Conservation (phyloP, 2,888 invertebrate species). For the Andrena haemorrhoa region DNA sequence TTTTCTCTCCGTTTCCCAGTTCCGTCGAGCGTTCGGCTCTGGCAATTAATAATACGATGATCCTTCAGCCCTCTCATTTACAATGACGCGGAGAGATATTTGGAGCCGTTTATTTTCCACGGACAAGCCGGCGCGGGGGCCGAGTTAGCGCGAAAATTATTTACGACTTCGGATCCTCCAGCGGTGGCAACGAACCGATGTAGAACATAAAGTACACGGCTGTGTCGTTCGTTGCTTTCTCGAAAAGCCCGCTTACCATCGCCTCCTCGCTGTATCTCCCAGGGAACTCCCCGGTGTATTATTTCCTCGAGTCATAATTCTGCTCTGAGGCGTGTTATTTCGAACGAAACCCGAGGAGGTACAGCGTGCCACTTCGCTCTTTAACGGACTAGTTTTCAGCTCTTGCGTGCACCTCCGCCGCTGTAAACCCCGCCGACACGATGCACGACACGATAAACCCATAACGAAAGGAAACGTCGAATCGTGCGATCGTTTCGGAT, state of each 20-base stretch:
- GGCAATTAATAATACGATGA: not conserved
- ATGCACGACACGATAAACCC: not conserved
- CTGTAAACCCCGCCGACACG: not conserved
- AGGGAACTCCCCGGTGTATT: slow-evolving; percentile 27
- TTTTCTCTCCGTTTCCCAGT: not conserved
- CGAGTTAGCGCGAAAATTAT: not conserved
- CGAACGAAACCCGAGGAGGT: slow-evolving; percentile 28
- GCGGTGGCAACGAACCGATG: not conserved
- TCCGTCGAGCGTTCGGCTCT: not conserved
- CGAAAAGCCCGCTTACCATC: slow-evolving; percentile 28
- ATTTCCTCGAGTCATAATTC: slow-evolving; percentile 40
- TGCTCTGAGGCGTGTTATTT: slow-evolving; percentile 24
- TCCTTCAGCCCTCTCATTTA: too few species aligned
- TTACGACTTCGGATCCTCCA: not conserved
- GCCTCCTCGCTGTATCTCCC: slow-evolving; percentile 1
- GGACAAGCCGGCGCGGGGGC: not conserved
- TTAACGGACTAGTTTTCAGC: not conserved
- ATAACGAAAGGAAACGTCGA: not conserved
- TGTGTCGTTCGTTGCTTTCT: slow-evolving; percentile 29
- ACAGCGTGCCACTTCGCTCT: not conserved
- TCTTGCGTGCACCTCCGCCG: not conserved
- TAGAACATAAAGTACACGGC: slow-evolving; percentile 20
- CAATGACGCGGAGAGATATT: too few species aligned
- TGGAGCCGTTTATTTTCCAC: not conserved
- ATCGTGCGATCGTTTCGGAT: too few species aligned